These are phyloP conservation scores for Tetragnatha versicolor DNA, from an alignment of 1,140 invertebrate species.

Conservation along the genomic window DNA sequence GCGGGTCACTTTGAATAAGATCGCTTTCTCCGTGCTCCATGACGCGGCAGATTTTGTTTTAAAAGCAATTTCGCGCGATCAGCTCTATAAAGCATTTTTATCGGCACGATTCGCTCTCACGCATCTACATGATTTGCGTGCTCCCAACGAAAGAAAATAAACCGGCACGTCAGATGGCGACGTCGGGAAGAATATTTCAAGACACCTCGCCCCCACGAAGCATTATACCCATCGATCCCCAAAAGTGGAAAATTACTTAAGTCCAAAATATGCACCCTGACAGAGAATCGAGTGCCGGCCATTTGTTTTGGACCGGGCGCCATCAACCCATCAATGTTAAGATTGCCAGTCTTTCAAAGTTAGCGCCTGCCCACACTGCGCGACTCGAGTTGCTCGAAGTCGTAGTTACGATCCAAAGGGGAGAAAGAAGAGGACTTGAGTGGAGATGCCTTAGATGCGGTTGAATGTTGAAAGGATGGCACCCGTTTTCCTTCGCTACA, in stretches of 20 bases:
- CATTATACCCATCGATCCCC: slow-evolving; percentile 9
- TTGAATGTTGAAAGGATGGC: no score
- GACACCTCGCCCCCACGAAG: neutral
- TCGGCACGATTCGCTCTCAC: neutral
- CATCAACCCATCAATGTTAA: no score
- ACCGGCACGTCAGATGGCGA: neutral
- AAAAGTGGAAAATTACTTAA: slow-evolving; percentile 24
- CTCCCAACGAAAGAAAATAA: neutral
- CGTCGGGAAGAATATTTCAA: slow-evolving; percentile 2
- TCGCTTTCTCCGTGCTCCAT: no score
- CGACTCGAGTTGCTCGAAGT: no score
- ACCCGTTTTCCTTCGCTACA: no score
- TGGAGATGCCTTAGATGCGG: no score
- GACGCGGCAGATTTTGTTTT: no score
- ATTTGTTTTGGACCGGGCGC: slow-evolving; percentile 1
- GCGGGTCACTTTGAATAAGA: no score
- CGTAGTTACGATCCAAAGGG: neutral
- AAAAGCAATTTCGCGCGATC: neutral
- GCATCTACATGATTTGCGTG: slow-evolving; percentile 1
- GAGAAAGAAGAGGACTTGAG: no score
- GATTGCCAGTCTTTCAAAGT: no score
- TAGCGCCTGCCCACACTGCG: no score
- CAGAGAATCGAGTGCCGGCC: slow-evolving; percentile 5
- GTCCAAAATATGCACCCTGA: slow-evolving; percentile 26
- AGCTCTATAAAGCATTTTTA: no score